Evolutionary conservation across 2,113 vertebrate genomes (phyloP), one percentile per base, ranked within the genome.

Genomic region (Narcine bancroftii): DNA sequence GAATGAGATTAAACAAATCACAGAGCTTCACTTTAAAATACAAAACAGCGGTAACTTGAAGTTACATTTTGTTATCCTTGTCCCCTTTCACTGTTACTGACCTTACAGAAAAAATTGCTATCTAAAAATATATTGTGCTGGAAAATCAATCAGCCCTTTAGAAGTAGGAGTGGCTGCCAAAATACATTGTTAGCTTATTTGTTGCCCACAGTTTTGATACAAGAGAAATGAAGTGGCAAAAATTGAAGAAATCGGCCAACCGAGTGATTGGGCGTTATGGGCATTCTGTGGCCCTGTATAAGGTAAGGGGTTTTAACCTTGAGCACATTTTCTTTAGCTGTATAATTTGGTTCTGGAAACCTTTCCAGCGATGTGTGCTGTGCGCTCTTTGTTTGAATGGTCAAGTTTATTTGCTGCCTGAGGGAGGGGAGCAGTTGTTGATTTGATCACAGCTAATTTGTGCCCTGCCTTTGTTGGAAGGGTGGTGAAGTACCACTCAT

Each of bases 211-310:
- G 98, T 93, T 99, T 97, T 92, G 97, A 98, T 94, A 95, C 99
- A 50, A 95, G 94, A 93, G 96, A 95, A 93, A 96, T 95, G 92
- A 95, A 96, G 93, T 99, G 98, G 98, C 95, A 98, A 94, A 92
- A 95, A 36, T 95, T 99, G 47, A 96, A 97, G 93, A 95, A 6
- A 73, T 96, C 97, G 0, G 97, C 97, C 93, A 97, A 98, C 94
- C 94, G 94, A 0, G 95, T 99, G 0, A 96, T 96, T 36, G 97
- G 97, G 19, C 96, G 98, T 94, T 99, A 99, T 0, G 98, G 99
- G 11, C 99, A 99, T 94, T 98, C 98, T 0, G 11, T 99, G 94
- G 98, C 97, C 0, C 93, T 98, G 0, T 92, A 99, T 21, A 93
- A 98, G 96, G 99, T 99, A 93, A 0, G 33, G 47, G 0, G 4